phyloP scores from a whole-genome alignment of 2,888 invertebrate genomes.

The Catocala nupta region DNA sequence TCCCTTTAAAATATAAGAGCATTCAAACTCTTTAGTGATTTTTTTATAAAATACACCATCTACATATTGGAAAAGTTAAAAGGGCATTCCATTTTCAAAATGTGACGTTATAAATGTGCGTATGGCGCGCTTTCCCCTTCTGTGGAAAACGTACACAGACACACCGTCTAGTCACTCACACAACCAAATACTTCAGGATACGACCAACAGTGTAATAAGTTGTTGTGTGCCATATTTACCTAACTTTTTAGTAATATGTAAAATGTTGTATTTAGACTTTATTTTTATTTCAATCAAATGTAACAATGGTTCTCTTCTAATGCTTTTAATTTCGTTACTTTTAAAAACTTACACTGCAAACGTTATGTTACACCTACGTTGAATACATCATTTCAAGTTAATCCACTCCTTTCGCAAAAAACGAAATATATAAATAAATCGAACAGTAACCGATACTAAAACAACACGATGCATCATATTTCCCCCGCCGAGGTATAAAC shows the following conservation, averaged over 20 bases:
- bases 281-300: neutral
- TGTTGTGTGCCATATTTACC: slow-evolving; percentile 16
- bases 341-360: neutral
- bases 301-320: neutral
- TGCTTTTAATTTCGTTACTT: neutral
- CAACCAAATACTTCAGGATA: slow-evolving; percentile 31
- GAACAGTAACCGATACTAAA: slow-evolving; percentile 83
- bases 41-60: slow-evolving; percentile 43
- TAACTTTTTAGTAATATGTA: slow-evolving; percentile 6
- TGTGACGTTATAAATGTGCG: slow-evolving; percentile 66
- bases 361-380: slow-evolving; percentile 17
- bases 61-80: slow-evolving; percentile 75
- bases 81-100: slow-evolving; percentile 79
- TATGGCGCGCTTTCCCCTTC: slow-evolving; percentile 76
- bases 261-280: neutral
- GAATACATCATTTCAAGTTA: slow-evolving; percentile 61
- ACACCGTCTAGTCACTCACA: slow-evolving; percentile 43
- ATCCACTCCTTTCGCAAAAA: slow-evolving; percentile 71
- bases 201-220: slow-evolving; percentile 27
- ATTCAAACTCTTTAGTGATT: slow-evolving; percentile 26
- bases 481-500: slow-evolving; percentile 75
- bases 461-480: slow-evolving; percentile 86
- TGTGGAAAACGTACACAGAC: slow-evolving; percentile 71
- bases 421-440: slow-evolving; percentile 79
- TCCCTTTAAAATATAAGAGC: slow-evolving; percentile 23